Evolutionary conservation across 1,140 invertebrate genomes (phyloP).

Genomic region (Panagrolaimus sp.): DNA sequence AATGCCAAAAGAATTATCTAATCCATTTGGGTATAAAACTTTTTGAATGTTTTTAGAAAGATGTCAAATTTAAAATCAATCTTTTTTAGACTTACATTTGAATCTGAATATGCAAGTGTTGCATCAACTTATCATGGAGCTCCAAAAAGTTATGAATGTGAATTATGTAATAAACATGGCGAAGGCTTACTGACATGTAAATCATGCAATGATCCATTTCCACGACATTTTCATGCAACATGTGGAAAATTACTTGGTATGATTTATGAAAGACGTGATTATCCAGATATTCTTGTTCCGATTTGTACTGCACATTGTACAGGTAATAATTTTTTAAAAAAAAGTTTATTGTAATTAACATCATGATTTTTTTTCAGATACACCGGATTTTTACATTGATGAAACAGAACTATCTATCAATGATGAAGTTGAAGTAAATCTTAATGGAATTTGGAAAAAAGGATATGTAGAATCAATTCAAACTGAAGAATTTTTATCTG

Average conservation of each 20-base stretch:
- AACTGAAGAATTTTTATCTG: background rate
- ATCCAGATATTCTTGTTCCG: background rate
- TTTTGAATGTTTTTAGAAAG: too few species aligned
- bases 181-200: background rate
- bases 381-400: too few species aligned
- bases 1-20: background rate
- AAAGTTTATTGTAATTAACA: too few species aligned
- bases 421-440: too few species aligned
- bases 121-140: background rate
- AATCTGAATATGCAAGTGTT: background rate
- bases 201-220: background rate
- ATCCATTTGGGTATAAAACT: constrained; percentile 7
- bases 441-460: too few species aligned
- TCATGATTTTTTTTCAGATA: too few species aligned
- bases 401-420: too few species aligned
- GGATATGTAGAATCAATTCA: background rate
- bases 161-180: background rate
- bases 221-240: constrained; percentile 9
- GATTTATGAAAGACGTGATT: background rate
- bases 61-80: too few species aligned
- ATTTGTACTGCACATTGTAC: background rate
- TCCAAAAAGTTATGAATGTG: background rate
- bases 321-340: too few species aligned
- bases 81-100: too few species aligned
- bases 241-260: background rate